These are phyloP conservation scores for Apomyelois bistriatella DNA, from an alignment of 2,888 invertebrate genomes.

Conservation along the genomic window DNA sequence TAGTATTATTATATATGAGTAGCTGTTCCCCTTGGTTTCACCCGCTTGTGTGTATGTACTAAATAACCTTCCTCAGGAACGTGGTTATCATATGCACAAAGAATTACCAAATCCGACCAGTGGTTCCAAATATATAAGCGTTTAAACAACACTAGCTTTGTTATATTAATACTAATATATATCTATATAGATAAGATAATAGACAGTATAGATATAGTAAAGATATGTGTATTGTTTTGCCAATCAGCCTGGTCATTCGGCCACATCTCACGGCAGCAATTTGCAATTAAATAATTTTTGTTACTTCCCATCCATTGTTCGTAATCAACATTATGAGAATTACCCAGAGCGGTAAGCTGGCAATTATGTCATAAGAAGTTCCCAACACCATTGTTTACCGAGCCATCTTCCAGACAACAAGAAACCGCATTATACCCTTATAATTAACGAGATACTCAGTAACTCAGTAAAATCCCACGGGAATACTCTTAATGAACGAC, in stretches of 20 bases:
- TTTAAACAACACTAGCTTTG: no score
- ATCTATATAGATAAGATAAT: no score
- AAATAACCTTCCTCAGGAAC: no score
- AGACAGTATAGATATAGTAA: no score
- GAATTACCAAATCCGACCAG: no score
- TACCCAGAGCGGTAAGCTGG: not conserved
- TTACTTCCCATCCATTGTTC: not conserved
- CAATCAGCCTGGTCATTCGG: not conserved
- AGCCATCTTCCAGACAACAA: not conserved
- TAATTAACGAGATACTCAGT: constrained; percentile 20
- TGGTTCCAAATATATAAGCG: no score
- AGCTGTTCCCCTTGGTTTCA: no score
- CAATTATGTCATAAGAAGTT: not conserved
- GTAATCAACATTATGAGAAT: not conserved
- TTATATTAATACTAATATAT: no score
- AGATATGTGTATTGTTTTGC: not conserved
- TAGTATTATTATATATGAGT: no score
- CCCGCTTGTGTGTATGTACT: no score
- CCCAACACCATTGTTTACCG: not conserved
- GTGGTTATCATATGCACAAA: no score
- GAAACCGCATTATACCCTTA: constrained; percentile 13
- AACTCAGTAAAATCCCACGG: constrained; percentile 22
- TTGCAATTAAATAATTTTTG: not conserved
- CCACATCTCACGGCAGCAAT: not conserved
- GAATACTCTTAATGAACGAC: constrained; percentile 25